A percentile compares a stretch with the other conserved stretches of the same genome.
These are phyloP conservation scores for Meda fulgida DNA, from an alignment of 2,797 vertebrate species.

Conservation along the genomic window DNA sequence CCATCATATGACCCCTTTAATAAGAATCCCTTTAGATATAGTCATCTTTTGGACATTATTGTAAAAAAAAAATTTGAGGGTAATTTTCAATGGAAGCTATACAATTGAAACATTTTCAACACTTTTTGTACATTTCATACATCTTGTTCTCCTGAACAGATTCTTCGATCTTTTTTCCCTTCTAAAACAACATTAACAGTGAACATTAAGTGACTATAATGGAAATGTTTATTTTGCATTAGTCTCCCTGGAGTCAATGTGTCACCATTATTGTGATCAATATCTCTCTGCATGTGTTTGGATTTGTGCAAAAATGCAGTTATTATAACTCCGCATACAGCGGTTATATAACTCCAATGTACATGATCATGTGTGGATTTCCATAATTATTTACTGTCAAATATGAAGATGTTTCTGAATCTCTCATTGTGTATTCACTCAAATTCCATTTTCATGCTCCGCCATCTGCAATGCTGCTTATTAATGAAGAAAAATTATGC, in stretches of 20 bases:
- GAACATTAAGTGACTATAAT: neutral
- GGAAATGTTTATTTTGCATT: constrained; percentile 6
- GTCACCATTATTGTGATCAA: constrained; percentile 4
- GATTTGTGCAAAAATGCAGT: neutral
- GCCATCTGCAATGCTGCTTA: neutral
- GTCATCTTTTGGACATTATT: neutral
- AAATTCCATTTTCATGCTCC: constrained; percentile 32
- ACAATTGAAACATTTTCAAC: neutral
- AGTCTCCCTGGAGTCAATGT: neutral
- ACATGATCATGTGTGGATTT: constrained; percentile 8
- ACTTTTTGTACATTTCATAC: neutral
- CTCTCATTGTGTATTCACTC: constrained; percentile 7
- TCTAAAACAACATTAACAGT: neutral
- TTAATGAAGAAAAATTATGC: constrained; percentile 42
- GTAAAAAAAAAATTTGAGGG: neutral
- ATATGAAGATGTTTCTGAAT: constrained; percentile 9
- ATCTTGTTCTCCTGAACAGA: neutral
- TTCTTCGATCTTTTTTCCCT: neutral
- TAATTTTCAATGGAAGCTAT: neutral
- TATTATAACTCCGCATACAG: neutral
- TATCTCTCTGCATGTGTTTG: neutral
- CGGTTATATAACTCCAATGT: neutral
- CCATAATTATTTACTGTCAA: constrained; percentile 24
- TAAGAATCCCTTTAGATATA: neutral
- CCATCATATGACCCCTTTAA: neutral